Base-by-base conservation (phyloP, 2,797 vertebrate species). In the Holocentrus rufus region DNA sequence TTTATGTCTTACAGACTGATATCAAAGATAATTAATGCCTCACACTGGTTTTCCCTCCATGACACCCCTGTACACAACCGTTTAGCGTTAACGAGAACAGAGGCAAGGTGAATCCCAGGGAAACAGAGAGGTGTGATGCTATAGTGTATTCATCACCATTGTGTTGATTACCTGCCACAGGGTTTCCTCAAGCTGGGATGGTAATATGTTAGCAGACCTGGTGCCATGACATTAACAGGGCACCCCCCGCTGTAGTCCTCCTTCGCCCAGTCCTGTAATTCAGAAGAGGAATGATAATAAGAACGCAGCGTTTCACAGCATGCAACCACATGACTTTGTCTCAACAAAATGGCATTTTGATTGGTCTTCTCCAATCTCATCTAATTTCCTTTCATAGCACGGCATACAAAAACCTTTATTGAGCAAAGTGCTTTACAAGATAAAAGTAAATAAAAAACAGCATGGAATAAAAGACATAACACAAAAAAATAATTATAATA, bases 181-280 rank as follows among this genome's bases (percentile, higher is more conserved):
- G 93, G 92, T 55, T 69, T 92, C 75, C 92, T 89, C 69, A 94
- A 91, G 69, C 92, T 91, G 0, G 91, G 90, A 52, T 93, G 93
- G 85, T 92, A 93, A 87, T 91, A 94, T 4, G 92, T 93, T 62
- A 94, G 86, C 81, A 92, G 85, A 36, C 94, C 93, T 7, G 93
- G 94, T 22, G 84, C 82, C 94, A 94, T 95, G 72, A 94, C 87
- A 68, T 91, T 94, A 52, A 94, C 93, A 31, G 94, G 94, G 81
- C 94, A 93, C 44, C 93, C 94, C n/a, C 93, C 90, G 6, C 77
- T 93, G 78, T 91, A 94, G 20, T 89, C 76, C 80, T 94, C 93
- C 73, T 90, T 81, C 18, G 90, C 88, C 93, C 93, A 94, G 58
- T 94, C 92, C 93, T 95, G 81, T 44, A 73, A 74, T 46, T 61